A percentile compares a stretch with the other conserved stretches of the same genome.
These are phyloP conservation scores for Urocolius indicus DNA, from an alignment of 2,113 vertebrate genomes.

Conservation along the genomic window DNA sequence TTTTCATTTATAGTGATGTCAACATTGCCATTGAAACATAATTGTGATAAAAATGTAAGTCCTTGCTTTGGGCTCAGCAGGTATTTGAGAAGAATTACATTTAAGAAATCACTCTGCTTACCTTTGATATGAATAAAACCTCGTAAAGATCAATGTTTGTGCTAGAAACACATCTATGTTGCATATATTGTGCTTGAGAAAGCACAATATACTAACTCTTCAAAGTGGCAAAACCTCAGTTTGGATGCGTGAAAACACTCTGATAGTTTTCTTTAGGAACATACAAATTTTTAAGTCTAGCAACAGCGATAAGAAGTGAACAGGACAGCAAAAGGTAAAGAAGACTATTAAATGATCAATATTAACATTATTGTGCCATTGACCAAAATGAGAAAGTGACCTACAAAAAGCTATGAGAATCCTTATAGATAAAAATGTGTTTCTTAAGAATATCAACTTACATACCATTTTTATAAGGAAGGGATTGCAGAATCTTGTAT, in stretches of 20 bases:
- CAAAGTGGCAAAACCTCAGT: neutral
- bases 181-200: neutral
- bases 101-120: neutral
- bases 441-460: neutral
- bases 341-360: neutral
- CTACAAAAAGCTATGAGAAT: neutral
- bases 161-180: neutral
- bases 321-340: neutral
- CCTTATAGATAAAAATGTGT: accelerated
- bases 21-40: neutral
- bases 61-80: neutral
- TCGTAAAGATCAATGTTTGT: neutral
- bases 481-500: neutral
- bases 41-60: neutral
- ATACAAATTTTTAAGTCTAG: neutral
- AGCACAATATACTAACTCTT: neutral
- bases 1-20: neutral
- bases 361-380: neutral
- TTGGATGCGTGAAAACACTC: neutral
- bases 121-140: neutral
- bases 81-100: neutral
- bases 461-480: neutral
- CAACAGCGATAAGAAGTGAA: neutral
- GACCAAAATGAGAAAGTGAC: neutral
- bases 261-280: neutral